Conservation (phyloP, 2,113 vertebrate species). For the Eurypyga helias region DNA sequence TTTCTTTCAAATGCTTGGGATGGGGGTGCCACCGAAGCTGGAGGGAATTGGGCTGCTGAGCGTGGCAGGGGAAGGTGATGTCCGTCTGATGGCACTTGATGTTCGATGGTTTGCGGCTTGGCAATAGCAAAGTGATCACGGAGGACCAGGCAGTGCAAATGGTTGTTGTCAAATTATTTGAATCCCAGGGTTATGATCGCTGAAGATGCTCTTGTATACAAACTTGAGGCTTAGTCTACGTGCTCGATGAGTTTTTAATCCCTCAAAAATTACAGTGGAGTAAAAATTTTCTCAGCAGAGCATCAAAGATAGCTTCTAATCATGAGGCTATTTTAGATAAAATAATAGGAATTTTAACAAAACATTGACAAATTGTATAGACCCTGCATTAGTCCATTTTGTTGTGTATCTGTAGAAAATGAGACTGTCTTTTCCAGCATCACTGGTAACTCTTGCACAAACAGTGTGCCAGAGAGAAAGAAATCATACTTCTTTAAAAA, state of each 20-base stretch:
- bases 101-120: neutral
- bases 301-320: neutral
- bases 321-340: neutral
- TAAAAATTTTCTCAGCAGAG: neutral
- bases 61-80: neutral
- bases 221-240: neutral
- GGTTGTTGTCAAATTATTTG: neutral
- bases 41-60: neutral
- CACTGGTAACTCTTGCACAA: neutral
- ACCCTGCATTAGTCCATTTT: neutral
- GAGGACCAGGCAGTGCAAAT: neutral
- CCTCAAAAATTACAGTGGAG: neutral
- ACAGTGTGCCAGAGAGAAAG: neutral
- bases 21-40: neutral
- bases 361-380: neutral
- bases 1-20: neutral
- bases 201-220: neutral
- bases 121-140: neutral
- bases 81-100: accelerated
- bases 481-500: accelerated
- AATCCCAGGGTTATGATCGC: neutral
- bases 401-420: neutral
- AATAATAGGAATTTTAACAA: neutral
- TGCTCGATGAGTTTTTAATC: neutral
- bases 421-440: neutral